Evolutionary conservation across 1,140 invertebrate species (phyloP), one percentile per base, ranked within the genome.

Genomic region (Penaeus japonicus): DNA sequence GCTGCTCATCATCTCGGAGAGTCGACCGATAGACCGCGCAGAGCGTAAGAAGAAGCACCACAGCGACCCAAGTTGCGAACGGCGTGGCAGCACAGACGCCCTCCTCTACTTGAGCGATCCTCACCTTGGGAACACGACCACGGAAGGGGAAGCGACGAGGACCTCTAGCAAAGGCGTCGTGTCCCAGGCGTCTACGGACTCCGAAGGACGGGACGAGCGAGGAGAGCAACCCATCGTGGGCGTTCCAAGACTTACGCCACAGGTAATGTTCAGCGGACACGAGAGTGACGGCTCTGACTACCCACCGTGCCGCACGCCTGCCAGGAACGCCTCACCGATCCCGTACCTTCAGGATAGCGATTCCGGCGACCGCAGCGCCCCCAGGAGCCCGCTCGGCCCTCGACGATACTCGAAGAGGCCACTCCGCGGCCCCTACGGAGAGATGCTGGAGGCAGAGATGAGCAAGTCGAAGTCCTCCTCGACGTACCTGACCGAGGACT

Each of bases 401-500:
- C 90, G 93, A 32, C 93, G 96, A 4, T 96, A 96, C 91, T 95
- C 95, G 17, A 96, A 96, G 92, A 92, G 96, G 24, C 96, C 96
- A 0, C 92, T 96, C 0, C 93, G 96, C 27, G 96, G 96, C 10
- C 96, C 96, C 4, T 96, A 96, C 91, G 96, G 96, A 0, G 95
- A 96, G 92, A 96, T 96, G 96, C 93, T 97, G 20, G 96, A 96
- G 92, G 95, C 96, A 2, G 96, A 96, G 92, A 96, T 96, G 95
- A 96, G 95, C 78, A 96, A 96, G 91, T 91, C 92, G 0, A 94
- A 95, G 0, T 94, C 91, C 7, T 65, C 89, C 53, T 88, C 30
- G 62, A 30, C 30, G 62, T 84, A 87, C 80, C 77, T 90, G 24
- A 53, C 80, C 24, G 90, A 90, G 39, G 90, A 89, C 70, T 62